Conservation (phyloP, 37 sponge, comb jelly and placozoan genomes). For the Lycopodina hypogea region DNA sequence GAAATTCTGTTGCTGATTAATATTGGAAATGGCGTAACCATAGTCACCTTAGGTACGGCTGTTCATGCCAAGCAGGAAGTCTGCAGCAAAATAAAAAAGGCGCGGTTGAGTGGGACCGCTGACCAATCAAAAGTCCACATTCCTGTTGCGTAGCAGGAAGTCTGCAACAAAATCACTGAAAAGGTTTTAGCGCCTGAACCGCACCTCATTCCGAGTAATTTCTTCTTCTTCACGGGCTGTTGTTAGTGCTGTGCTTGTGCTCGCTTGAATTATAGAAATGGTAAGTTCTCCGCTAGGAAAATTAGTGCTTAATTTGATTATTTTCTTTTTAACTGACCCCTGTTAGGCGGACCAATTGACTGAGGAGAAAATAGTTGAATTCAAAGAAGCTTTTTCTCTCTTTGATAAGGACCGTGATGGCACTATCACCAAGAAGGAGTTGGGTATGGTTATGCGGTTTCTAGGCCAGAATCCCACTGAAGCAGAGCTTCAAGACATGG, state of each 20-base stretch:
- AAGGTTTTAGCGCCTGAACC: too few species aligned
- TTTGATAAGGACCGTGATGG: conserved; percentile 99
- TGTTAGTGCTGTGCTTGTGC: too few species aligned
- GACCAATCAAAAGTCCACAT: conserved; percentile 48
- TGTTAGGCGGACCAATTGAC: conserved; percentile 89
- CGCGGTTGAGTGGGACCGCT: conserved; percentile 25
- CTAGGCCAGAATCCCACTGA: conserved; percentile 99
- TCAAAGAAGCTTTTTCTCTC: conserved; percentile 98
- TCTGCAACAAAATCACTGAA: conserved; percentile 3
- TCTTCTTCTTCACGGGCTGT: too few species aligned
- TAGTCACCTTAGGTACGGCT: too few species aligned
- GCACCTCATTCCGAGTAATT: too few species aligned
- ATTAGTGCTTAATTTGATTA: neutral
- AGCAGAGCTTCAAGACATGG: conserved; percentile 99
- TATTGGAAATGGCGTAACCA: too few species aligned
- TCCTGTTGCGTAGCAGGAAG: conserved; percentile 35
- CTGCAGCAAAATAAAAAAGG: too few species aligned
- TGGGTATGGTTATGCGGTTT: conserved; percentile 99
- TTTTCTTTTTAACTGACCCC: too few species aligned
- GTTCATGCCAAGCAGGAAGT: too few species aligned
- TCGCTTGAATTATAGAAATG: neutral
- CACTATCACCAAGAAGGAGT: conserved; percentile 97
- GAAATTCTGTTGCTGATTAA: too few species aligned
- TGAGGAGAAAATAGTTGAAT: conserved; percentile 97
- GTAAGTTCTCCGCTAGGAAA: neutral